Conservation (phyloP, 1,140 invertebrate species). For the Parapsyche elsis region DNA sequence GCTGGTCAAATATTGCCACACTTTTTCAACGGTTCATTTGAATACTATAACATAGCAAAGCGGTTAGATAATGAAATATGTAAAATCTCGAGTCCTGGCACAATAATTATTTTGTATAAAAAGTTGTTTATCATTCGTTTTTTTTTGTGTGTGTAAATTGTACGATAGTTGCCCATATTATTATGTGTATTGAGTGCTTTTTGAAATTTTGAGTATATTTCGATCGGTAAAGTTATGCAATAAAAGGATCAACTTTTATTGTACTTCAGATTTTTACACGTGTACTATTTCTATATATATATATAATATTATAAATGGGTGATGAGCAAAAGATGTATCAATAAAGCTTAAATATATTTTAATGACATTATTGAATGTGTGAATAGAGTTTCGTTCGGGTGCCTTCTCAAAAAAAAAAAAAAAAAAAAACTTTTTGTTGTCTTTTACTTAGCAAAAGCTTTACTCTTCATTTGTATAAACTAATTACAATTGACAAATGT, state of each 20-base stretch:
- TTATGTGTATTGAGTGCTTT: constrained; percentile 1
- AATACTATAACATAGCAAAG: background rate
- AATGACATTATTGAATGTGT: constrained; percentile 35
- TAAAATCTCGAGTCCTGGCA: constrained; percentile 1
- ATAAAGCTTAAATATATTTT: background rate
- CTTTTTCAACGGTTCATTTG: background rate
- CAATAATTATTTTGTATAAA: constrained; percentile 18
- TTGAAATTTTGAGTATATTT: background rate
- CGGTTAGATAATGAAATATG: background rate
- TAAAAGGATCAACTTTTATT: constrained; percentile 14
- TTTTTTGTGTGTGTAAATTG: background rate
- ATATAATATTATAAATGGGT: background rate
- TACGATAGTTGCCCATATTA: background rate
- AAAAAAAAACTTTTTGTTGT: constrained; percentile 47
- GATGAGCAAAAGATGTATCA: too few species aligned
- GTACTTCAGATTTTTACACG: constrained; percentile 21
- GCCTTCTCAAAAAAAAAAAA: constrained; percentile 41
- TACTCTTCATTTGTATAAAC: background rate
- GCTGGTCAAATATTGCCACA: constrained; percentile 51
- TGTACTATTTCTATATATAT: constrained; percentile 14
- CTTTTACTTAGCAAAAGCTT: constrained; percentile 33
- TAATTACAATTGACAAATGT: too few species aligned
- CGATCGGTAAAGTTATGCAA: constrained; percentile 14
- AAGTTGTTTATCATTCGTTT: background rate
- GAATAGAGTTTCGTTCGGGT: constrained; percentile 51